phyloP scores from a whole-genome alignment of 2,113 vertebrate genomes.

The Brachyistius frenatus region DNA sequence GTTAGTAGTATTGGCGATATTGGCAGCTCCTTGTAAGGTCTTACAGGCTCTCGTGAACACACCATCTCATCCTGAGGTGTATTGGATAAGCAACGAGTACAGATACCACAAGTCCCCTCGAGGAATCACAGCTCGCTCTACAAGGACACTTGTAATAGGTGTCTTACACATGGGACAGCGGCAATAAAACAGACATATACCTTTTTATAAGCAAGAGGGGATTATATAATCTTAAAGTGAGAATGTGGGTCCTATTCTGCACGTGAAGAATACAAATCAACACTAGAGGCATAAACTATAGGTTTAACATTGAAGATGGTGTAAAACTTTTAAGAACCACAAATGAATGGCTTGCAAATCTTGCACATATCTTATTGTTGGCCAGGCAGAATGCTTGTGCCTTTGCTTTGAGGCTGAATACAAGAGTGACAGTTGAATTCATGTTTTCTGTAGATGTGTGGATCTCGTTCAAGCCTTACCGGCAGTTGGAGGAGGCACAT shows the following conservation, averaged over 20 bases:
- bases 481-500: constrained; percentile 47
- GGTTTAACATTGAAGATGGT: constrained; percentile 12
- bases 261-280: constrained; percentile 19
- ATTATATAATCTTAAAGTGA: constrained; percentile 27
- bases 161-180: constrained; percentile 28
- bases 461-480: constrained; percentile 13
- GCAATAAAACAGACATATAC: constrained; percentile 34
- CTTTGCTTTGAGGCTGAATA: constrained; percentile 21
- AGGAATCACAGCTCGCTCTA: constrained; percentile 17
- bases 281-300: not conserved
- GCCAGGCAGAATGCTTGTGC: constrained; percentile 16
- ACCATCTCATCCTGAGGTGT: constrained; percentile 50
- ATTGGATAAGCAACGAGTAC: constrained; percentile 41
- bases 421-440: constrained; percentile 28
- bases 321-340: constrained; percentile 35
- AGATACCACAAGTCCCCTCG: constrained; percentile 36
- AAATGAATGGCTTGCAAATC: constrained; percentile 9
- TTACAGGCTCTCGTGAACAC: constrained; percentile 56
- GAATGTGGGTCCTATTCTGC: constrained; percentile 10
- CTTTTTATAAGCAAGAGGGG: constrained; percentile 46
- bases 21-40: constrained; percentile 45
- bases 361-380: constrained; percentile 26
- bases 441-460: constrained; percentile 32
- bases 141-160: constrained; percentile 47
- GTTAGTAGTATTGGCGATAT: constrained; percentile 47